Evolutionary conservation across 2,113 vertebrate genomes (phyloP).

Genomic region (Eptatretus burgeri): DNA sequence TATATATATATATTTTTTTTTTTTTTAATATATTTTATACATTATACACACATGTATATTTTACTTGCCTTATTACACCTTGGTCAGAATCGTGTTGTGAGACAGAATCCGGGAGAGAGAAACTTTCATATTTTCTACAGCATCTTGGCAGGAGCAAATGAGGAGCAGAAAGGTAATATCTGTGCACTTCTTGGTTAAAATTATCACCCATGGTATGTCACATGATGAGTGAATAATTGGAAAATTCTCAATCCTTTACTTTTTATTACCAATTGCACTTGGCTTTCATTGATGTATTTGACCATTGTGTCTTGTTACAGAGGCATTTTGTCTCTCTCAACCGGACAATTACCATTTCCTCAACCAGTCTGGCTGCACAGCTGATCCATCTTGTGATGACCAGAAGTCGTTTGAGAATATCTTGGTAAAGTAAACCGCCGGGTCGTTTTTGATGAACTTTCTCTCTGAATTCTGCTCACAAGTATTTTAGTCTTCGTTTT

Average conservation of each 20-base stretch:
- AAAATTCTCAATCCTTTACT: too few species aligned
- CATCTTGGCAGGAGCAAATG: slow-evolving; percentile 30
- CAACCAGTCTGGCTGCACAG: slow-evolving; percentile 38
- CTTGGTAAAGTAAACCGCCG: slow-evolving; percentile 27
- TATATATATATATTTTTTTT: too few species aligned
- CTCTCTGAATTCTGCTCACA: too few species aligned
- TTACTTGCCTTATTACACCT: too few species aligned
- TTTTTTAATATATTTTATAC: slow-evolving; percentile 6
- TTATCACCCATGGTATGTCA: too few species aligned
- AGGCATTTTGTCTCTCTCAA: slow-evolving; percentile 32
- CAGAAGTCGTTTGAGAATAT: slow-evolving; percentile 38
- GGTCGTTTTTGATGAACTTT: not conserved
- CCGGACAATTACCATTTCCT: slow-evolving; percentile 37
- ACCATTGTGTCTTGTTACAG: slow-evolving; percentile 16
- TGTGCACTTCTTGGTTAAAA: too few species aligned
- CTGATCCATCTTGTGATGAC: slow-evolving; percentile 37
- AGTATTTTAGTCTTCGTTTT: too few species aligned
- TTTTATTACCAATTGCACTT: too few species aligned
- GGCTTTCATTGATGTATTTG: too few species aligned
- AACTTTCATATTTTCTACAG: slow-evolving; percentile 73
- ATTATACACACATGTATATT: slow-evolving; percentile 11
- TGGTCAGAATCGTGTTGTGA: slow-evolving; percentile 43
- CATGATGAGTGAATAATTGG: too few species aligned
- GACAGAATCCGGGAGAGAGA: slow-evolving; percentile 49
- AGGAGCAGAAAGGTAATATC: slow-evolving; percentile 31